Evolutionary conservation across 2,888 invertebrate species (phyloP).

Genomic region (Limenitis arthemis): DNA sequence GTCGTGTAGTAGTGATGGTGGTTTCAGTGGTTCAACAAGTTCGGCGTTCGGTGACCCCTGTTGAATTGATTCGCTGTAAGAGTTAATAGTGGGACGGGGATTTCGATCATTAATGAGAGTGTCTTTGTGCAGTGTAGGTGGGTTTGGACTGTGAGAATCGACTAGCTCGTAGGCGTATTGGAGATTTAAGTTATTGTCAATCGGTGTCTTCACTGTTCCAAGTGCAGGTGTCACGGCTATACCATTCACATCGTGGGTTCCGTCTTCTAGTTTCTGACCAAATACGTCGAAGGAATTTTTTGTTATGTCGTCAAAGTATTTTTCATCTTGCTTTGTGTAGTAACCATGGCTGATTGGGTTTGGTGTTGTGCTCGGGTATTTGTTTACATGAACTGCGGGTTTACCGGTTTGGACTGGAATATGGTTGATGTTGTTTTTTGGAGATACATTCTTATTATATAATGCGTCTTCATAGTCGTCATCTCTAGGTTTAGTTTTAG

Average conservation of each 20-base stretch:
- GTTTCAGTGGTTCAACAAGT: constrained; percentile 44
- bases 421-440: constrained; percentile 47
- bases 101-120: constrained; percentile 79
- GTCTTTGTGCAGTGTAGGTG: constrained; percentile 74
- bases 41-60: constrained; percentile 43
- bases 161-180: constrained; percentile 67
- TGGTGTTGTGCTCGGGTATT: constrained; percentile 62
- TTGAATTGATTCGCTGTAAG: constrained; percentile 73
- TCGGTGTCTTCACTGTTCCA: constrained; percentile 60
- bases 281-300: constrained; percentile 83
- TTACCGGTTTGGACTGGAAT: constrained; percentile 51
- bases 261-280: constrained; percentile 76
- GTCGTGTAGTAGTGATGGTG: constrained; percentile 73
- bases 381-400: constrained; percentile 41
- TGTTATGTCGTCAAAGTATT: constrained; percentile 79
- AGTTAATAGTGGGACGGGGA: constrained; percentile 77
- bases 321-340: constrained; percentile 78
- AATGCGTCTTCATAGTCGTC: constrained; percentile 59
- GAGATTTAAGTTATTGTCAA: constrained; percentile 67
- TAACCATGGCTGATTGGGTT: constrained; percentile 73
- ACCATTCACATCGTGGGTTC: constrained; percentile 60
- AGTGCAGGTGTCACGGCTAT: constrained; percentile 60
- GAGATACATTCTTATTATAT: constrained; percentile 41
- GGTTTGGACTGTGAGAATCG: constrained; percentile 43
- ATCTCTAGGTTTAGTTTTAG: constrained; percentile 58